These are phyloP conservation scores for Lacerta bilineata DNA, from an alignment of 2,797 vertebrate species.

Conservation along the genomic window DNA sequence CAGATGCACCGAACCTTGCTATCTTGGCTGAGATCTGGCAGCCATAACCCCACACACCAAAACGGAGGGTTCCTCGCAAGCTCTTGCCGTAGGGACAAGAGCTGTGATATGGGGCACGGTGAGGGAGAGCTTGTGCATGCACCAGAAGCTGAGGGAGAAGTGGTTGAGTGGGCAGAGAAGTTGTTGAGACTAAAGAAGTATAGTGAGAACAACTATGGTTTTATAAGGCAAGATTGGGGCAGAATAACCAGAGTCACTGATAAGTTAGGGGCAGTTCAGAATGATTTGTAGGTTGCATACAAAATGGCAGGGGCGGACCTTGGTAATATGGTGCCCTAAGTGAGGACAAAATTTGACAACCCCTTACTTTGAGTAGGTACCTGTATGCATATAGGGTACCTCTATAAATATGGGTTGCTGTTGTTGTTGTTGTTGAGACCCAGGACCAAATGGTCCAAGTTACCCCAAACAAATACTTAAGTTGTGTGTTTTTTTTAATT, in stretches of 20 bases:
- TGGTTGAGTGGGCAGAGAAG: neutral
- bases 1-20: slow-evolving; percentile 67
- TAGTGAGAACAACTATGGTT: neutral
- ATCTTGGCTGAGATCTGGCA: slow-evolving; percentile 44
- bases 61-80: neutral
- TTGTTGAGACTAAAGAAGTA: neutral
- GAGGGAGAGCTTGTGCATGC: neutral
- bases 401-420: too few relatives aligned
- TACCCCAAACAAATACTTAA: too few relatives aligned
- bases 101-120: neutral
- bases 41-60: neutral
- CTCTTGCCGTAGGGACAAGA: neutral
- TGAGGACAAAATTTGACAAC: too few relatives aligned
- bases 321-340: too few relatives aligned
- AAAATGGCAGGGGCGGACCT: too few relatives aligned
- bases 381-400: too few relatives aligned
- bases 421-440: too few relatives aligned
- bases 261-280: too few relatives aligned
- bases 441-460: too few relatives aligned
- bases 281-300: neutral
- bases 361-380: too few relatives aligned
- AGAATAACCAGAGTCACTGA: neutral
- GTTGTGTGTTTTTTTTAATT: too few relatives aligned
- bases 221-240: neutral
- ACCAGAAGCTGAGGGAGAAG: neutral